Evolutionary conservation across 2,797 vertebrate species (phyloP).

Genomic region (Hoplostethus atlanticus): DNA sequence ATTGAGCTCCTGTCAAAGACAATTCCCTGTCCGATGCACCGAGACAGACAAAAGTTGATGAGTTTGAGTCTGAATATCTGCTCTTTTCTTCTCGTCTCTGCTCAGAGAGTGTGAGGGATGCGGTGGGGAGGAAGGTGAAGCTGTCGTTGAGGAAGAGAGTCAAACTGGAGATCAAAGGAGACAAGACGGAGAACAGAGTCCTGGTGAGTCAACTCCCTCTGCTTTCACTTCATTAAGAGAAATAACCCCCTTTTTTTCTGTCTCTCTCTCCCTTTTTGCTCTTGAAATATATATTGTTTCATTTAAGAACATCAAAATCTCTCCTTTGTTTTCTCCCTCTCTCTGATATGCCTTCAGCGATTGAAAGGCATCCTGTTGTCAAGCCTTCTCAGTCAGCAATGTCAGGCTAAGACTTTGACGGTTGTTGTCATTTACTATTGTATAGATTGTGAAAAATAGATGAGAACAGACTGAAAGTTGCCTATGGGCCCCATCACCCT

Average conservation of each 20-base stretch:
- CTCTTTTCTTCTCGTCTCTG: slow-evolving; percentile 33
- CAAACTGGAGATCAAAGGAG: slow-evolving; percentile 94
- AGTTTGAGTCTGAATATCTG: background rate
- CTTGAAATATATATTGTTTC: slow-evolving; percentile 21
- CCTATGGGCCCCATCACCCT: background rate
- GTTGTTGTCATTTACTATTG: background rate
- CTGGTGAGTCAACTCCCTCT: slow-evolving; percentile 86
- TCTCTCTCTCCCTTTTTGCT: slow-evolving; percentile 9
- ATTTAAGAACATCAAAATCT: slow-evolving; percentile 14
- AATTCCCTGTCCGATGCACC: background rate
- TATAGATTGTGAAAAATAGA: background rate
- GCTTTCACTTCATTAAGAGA: slow-evolving; percentile 39
- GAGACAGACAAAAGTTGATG: background rate
- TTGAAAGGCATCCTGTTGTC: slow-evolving; percentile 9
- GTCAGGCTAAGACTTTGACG: background rate
- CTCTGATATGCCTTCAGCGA: background rate
- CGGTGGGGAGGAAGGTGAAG: slow-evolving; percentile 93
- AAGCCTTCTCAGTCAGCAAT: background rate
- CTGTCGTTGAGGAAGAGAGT: slow-evolving; percentile 94
- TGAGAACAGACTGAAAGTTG: no score
- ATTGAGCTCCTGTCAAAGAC: background rate
- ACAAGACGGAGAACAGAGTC: slow-evolving; percentile 94
- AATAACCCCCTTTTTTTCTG: background rate
- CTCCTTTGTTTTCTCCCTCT: background rate
- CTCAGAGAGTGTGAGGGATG: slow-evolving; percentile 94